Percentiles rank a stretch among this genome's conserved stretches.
phyloP scores from a whole-genome alignment of 2,113 vertebrate species.

The Grantiella picta region DNA sequence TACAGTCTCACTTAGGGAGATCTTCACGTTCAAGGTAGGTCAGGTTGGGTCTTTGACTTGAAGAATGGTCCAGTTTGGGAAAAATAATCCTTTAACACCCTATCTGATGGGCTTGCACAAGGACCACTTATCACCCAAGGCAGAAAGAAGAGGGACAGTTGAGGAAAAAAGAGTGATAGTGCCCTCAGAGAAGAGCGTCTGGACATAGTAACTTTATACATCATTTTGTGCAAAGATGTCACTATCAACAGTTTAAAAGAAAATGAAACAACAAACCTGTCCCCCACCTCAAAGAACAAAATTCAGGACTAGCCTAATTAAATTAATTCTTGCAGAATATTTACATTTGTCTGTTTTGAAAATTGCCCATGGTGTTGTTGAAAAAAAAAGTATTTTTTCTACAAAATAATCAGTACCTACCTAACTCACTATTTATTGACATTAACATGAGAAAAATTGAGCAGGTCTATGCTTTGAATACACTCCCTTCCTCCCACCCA shows the following conservation, averaged over 20 bases:
- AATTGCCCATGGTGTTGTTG: neutral
- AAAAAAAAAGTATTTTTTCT: neutral
- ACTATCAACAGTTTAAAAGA: neutral
- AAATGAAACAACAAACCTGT: neutral
- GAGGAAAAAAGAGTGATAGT: neutral
- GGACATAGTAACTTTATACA: neutral
- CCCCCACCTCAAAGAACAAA: neutral
- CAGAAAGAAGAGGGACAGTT: neutral
- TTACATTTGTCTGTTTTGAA: neutral
- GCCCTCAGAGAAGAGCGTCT: neutral
- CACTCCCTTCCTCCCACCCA: rapidly evolving
- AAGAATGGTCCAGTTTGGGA: neutral
- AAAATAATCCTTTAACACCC: neutral
- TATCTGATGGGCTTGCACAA: neutral
- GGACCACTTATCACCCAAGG: neutral
- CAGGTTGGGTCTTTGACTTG: neutral
- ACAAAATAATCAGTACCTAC: neutral
- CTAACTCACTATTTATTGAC: neutral
- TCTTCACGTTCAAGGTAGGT: neutral
- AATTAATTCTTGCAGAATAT: neutral
- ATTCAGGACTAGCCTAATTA: neutral
- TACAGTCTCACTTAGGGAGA: neutral
- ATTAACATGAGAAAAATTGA: neutral
- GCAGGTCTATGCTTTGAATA: neutral
- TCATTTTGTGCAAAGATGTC: neutral